Base-by-base conservation (phyloP, 2,113 vertebrate genomes). In the Alaudala cheleensis region DNA sequence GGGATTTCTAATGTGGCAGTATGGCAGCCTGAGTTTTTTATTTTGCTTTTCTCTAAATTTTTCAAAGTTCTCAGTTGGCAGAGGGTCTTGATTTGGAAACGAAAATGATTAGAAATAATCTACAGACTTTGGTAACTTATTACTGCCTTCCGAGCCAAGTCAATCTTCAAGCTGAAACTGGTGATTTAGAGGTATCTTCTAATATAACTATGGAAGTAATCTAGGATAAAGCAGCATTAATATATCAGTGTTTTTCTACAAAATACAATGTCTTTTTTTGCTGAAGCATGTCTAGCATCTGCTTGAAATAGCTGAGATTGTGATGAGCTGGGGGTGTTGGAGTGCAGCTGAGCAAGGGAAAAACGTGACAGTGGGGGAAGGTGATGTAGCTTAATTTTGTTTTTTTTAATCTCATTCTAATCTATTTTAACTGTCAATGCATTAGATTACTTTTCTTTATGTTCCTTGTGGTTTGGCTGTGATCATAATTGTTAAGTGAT, bases 341-440 rank as follows among this genome's bases (percentile, higher is more conserved):
- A 45, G 4, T 58, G 49, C 72, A 64, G 16, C 1, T 71, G 62
- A 76, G 22, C 14, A 26, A 34, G 25, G 5, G 33, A 57, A 66
- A 50, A 81, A 56, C 0, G 0, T 45, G 37, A 34, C 9, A 44
- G 7, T 31, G 6, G 6, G 33, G 14, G 6, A 62, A 61, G 26
- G 10, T 51, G 34, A 5, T 56, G 31, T 50, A 40, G 28, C 34
- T 72, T 82, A 39, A 33, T 31, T 80, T 28, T 42, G 37, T 40
- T 22, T 84, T 44, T 39, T 49, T 44, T 37, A 16, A 58, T 22
- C 24, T 33, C 4, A n/a, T 66, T 23, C 10, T 18, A 29, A 51
- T 47, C 22, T 56, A 16, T 54, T 80, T 92, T 73, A 47, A 26
- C 22, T 65, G 29, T 2, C 20, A 76, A 21, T 42, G 15, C 8